Evolutionary conservation across 2,113 vertebrate genomes (phyloP).

Genomic region (Ibidorhyncha struthersii): DNA sequence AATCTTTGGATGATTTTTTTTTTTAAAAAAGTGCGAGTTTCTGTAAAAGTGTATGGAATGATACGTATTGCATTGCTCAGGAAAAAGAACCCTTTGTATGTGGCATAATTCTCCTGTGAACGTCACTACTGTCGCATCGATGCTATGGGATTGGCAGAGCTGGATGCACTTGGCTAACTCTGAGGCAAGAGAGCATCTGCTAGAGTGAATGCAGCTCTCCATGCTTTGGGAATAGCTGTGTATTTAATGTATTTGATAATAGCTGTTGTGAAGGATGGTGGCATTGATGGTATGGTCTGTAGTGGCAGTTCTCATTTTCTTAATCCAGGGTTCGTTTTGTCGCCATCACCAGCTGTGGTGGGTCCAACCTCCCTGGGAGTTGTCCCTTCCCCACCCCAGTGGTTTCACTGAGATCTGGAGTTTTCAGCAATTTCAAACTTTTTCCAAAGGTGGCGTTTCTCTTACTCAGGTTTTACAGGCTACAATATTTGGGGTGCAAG

Average conservation of each 20-base stretch:
- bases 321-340: accelerated
- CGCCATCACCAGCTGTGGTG: not conserved
- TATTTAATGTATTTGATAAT: not conserved
- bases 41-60: not conserved
- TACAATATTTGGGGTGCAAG: not conserved
- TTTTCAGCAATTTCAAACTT: not conserved
- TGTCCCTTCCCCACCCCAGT: not conserved
- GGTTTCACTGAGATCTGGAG: not conserved
- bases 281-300: not conserved
- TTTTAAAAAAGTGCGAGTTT: not conserved
- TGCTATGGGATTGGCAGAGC: not conserved
- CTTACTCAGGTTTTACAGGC: not conserved
- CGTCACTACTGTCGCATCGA: not conserved
- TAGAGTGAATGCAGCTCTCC: not conserved
- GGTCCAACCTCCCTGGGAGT: no score
- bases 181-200: not conserved
- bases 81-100: not conserved
- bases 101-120: not conserved
- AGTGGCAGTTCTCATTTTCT: not conserved
- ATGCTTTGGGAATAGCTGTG: not conserved
- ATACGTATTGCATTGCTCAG: not conserved
- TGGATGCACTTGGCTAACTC: not conserved
- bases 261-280: not conserved
- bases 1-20: not conserved
- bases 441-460: not conserved